These are phyloP conservation scores for Zaprionus lachaisei DNA, from an alignment of 1,140 invertebrate species.

Conservation along the genomic window DNA sequence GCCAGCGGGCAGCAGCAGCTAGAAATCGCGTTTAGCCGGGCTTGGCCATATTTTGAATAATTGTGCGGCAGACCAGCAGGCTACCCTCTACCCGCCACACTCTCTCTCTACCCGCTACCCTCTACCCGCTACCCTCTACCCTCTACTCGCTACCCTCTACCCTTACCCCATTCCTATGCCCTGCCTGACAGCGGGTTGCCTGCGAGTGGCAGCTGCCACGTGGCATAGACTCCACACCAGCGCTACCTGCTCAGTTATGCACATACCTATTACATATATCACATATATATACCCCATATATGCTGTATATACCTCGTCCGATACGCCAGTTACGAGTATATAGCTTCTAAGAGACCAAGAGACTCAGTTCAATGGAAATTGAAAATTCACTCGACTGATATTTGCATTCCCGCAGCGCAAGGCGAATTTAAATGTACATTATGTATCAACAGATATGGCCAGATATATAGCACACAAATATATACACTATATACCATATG, in stretches of 20 bases:
- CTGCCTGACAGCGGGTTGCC: not conserved
- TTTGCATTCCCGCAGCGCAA: conserved; percentile 15
- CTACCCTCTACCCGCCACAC: not conserved
- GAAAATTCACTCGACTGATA: conserved; percentile 18
- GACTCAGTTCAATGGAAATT: conserved; percentile 17
- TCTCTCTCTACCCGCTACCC: too few relatives aligned
- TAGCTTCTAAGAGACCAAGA: not conserved
- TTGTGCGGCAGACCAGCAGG: conserved; percentile 34
- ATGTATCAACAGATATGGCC: conserved; percentile 6
- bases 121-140: not conserved
- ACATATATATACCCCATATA: not conserved
- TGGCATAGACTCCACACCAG: conserved; percentile 19
- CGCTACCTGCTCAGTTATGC: conserved; percentile 2
- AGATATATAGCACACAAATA: conserved; percentile 8
- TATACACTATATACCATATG: not conserved
- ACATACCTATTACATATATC: conserved; percentile 3
- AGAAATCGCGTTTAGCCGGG: conserved; percentile 4
- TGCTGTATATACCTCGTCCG: not conserved
- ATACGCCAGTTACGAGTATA: not conserved
- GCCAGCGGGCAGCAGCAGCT: conserved; percentile 19
- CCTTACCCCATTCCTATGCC: not conserved
- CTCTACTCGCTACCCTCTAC: not conserved
- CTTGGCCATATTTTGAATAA: conserved; percentile 68
- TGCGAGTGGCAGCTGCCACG: conserved; percentile 27
- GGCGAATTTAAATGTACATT: not conserved